Base-by-base conservation (phyloP, 2,888 invertebrate species). In the Lithosia quadra region DNA sequence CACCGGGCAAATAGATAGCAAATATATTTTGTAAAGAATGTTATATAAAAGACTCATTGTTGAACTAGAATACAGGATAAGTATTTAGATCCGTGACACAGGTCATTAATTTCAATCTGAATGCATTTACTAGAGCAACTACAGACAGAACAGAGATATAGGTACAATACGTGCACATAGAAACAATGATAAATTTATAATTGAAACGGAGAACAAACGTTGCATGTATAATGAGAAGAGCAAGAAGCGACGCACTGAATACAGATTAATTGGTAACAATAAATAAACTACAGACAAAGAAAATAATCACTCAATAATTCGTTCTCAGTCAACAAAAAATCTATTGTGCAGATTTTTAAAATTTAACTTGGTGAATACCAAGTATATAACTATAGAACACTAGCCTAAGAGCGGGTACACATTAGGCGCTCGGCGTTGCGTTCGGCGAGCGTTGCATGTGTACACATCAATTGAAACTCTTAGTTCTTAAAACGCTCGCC, bases 261-360 rank as follows among this genome's bases (percentile, higher is more conserved):
- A 92, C 91, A 86, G 89, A 94, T 94, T 89, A 91, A 92, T 91
- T 87, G 86, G 87, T 87, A 86, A 87, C 86, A 84, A 88, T 88
- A 87, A 85, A 88, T 86, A 86, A 85, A 86, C 79, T 73, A 76
- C 75, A 86, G 84, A 92, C 92, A 92, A 91, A 91, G 90, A 89
- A 87, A 86, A 86, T 82, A 84, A n/a, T 81, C 79, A 76, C 78
- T 86, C 79, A 85, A 85, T 86, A 85, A 84, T 81, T 83, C 77
- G 81, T 55, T 80, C 73, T 71, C 70, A 77, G 72, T 75, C 76
- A 86, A 85, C 84, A 86, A 86, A 86, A 86, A 68, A 63, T n/a
- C 71, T 56, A 59, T 39, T 65, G 84, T 78, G 70, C 66, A 72
- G 71, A 72, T 74, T 36, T 34, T 34, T 21, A 55, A 21, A 34